These are phyloP conservation scores for Meloidogyne floridensis DNA, from an alignment of 1,140 invertebrate genomes.

Conservation along the genomic window DNA sequence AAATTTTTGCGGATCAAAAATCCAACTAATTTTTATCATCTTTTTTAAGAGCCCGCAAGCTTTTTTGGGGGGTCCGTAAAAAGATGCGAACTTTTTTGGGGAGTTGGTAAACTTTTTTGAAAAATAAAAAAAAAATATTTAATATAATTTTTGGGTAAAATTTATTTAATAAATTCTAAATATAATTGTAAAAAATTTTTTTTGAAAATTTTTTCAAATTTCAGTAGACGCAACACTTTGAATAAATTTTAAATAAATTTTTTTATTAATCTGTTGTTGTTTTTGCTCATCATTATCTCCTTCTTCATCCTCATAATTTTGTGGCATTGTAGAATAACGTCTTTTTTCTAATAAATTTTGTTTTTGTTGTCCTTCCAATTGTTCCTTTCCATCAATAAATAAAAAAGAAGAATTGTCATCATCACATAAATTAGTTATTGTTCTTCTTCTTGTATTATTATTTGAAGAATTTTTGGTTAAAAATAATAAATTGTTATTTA, in stretches of 20 bases:
- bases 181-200: no score
- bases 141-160: no score
- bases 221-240: not conserved
- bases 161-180: no score
- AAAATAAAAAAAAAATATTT: no score
- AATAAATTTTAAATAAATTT: constrained; percentile 2
- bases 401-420: not conserved
- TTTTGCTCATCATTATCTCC: not conserved
- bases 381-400: not conserved
- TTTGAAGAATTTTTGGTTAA: not conserved
- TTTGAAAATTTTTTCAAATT: not conserved
- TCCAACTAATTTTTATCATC: no score
- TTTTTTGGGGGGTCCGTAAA: no score
- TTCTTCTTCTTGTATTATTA: not conserved
- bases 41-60: no score
- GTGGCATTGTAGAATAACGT: constrained; percentile 2
- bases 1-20: no score
- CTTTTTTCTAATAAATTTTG: not conserved
- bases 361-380: not conserved
- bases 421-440: not conserved
- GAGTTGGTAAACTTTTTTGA: no score
- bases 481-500: not conserved
- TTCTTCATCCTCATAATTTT: not conserved
- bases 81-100: no score
- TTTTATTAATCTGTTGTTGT: not conserved